phyloP scores from a whole-genome alignment of 2,888 invertebrate species.

The Cephus sareptanus region DNA sequence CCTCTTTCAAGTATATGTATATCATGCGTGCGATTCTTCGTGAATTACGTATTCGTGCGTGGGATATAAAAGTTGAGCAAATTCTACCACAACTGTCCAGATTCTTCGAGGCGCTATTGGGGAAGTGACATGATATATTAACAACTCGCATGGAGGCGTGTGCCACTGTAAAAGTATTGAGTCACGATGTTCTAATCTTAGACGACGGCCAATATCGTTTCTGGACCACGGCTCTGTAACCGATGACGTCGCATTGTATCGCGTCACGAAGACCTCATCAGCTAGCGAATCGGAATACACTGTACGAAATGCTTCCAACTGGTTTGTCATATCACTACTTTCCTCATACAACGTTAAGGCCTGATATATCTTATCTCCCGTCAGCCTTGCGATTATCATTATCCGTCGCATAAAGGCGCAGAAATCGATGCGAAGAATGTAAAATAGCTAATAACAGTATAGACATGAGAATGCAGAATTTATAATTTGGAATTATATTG shows the following conservation, averaged over 20 bases:
- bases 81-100: neutral
- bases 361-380: neutral
- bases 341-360: neutral
- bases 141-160: slow-evolving; percentile 5
- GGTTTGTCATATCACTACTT: neutral
- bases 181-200: slow-evolving; percentile 27
- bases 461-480: neutral
- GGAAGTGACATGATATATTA: neutral
- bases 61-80: neutral
- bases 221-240: neutral
- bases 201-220: neutral
- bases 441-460: neutral
- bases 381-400: neutral
- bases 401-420: neutral
- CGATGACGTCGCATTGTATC: neutral
- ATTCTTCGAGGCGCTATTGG: neutral
- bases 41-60: neutral
- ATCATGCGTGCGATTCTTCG: neutral
- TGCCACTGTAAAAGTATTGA: slow-evolving; percentile 25
- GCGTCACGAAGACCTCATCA: neutral
- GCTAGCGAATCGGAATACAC: neutral
- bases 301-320: neutral
- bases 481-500: neutral
- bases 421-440: neutral
- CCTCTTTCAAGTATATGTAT: neutral